phyloP scores from a whole-genome alignment of 2,113 vertebrate species.

The Megaceryle torquata region DNA sequence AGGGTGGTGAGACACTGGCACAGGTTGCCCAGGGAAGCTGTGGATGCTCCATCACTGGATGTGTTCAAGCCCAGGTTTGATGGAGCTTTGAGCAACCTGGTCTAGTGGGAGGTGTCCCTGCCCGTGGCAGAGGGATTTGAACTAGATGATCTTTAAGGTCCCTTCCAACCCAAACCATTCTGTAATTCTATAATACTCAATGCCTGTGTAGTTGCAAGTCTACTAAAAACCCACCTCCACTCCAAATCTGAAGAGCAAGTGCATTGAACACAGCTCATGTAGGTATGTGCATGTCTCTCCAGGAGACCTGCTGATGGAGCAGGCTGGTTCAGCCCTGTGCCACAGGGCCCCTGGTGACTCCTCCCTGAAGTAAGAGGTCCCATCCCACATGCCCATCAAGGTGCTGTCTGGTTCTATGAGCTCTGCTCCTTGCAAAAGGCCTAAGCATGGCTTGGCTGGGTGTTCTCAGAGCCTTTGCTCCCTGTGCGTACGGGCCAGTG shows the following conservation, averaged over 20 bases:
- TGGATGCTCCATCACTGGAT: too few species aligned
- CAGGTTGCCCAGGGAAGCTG: too few species aligned
- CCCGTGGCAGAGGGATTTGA: too few species aligned
- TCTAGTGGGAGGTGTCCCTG: too few species aligned
- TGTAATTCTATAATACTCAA: background rate
- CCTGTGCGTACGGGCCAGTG: rapidly evolving
- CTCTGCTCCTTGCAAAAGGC: background rate
- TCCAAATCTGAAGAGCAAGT: background rate
- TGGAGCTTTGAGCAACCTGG: too few species aligned
- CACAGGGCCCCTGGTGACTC: background rate
- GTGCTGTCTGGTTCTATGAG: background rate
- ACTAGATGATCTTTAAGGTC: too few species aligned
- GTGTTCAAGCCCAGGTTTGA: too few species aligned
- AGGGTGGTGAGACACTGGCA: too few species aligned
- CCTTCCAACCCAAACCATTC: too few species aligned
- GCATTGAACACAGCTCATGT: background rate
- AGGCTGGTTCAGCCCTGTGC: background rate
- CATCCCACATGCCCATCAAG: background rate
- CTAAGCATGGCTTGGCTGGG: background rate
- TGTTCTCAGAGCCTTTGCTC: background rate
- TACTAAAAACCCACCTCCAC: background rate
- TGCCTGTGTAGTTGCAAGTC: background rate
- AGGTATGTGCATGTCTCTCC: background rate
- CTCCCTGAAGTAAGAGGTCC: background rate
- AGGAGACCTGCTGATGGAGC: background rate